Base-by-base conservation (phyloP, 2,113 vertebrate genomes). In the Ceratotherium simum region DNA sequence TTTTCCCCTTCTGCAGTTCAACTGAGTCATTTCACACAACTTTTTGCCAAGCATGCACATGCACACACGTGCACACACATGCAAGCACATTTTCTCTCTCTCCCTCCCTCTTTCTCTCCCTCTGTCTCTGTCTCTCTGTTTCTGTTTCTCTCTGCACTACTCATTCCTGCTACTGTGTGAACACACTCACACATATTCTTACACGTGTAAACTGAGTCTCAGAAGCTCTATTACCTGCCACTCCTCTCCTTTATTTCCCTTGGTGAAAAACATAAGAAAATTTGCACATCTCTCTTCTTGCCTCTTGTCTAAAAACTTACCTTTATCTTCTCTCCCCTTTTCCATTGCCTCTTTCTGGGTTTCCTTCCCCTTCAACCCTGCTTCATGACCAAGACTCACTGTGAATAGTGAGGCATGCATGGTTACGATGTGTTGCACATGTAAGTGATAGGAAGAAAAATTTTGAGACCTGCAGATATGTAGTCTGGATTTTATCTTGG, bases 381-480 rank as follows among this genome's bases (percentile, higher is more conserved):
- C 21, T 56, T 73, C 67, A 2, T 33, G n/a, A 9, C 7, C 29
- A 10, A 42, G 29, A 42, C 39, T 39, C 6, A 0, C 8, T 60
- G 8, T 21, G 39, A 42, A 29, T 8, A n/a, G 4, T 6, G 36
- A 14, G 9, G 12, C 31, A 6, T 0, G 4, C 0, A 0, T 2
- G 8, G 56, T 3, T 62, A 75, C 0, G 4, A 31, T 8, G 6
- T 17, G 6, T n/a, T 3, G 0, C 27, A 11, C 2, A 5, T 39
- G 13, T 25, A 56, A 56, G 8, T 25, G 14, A 21, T 5, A 5
- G 17, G 10, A 90, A 2, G 4, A 29, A 69, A 48, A 23, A 65
- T 79, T 36, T 73, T 16, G 11, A 54, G 46, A 82, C 8, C 13
- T 79, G 21, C 17, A 56, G 20, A 39, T 67, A 3, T 18, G 17